phyloP scores from a whole-genome alignment of 2,797 vertebrate species.

The Manis crassicaudata region DNA sequence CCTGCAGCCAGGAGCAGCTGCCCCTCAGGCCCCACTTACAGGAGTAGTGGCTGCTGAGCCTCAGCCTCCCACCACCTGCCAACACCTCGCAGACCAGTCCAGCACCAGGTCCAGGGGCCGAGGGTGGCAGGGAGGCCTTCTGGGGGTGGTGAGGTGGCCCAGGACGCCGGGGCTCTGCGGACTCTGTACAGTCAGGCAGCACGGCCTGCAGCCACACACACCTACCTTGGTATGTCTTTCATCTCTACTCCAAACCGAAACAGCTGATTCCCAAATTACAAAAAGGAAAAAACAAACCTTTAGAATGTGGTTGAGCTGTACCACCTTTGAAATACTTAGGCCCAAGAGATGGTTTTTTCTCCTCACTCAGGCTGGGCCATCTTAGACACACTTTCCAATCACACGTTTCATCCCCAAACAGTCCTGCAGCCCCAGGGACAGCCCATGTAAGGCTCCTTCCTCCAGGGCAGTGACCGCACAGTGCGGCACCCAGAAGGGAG shows the following conservation, averaged over 20 bases:
- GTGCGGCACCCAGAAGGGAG: neutral
- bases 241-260: neutral
- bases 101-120: fast-evolving
- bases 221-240: fast-evolving
- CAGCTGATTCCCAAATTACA: neutral
- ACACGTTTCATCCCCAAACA: fast-evolving
- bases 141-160: neutral
- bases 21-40: neutral
- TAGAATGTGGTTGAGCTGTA: fast-evolving
- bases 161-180: neutral
- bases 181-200: neutral
- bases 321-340: neutral
- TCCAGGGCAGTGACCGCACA: fast-evolving
- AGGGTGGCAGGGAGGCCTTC: neutral
- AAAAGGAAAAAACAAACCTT: neutral
- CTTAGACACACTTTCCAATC: fast-evolving
- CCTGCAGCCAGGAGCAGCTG: neutral
- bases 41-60: neutral
- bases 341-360: neutral
- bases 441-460: neutral
- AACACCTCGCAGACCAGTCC: fast-evolving
- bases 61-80: neutral
- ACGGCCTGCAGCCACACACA: fast-evolving
- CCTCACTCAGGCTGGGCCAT: neutral
- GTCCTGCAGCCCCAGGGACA: neutral